phyloP scores from a whole-genome alignment of 2,797 vertebrate species.

The Chiroxiphia lanceolata region DNA sequence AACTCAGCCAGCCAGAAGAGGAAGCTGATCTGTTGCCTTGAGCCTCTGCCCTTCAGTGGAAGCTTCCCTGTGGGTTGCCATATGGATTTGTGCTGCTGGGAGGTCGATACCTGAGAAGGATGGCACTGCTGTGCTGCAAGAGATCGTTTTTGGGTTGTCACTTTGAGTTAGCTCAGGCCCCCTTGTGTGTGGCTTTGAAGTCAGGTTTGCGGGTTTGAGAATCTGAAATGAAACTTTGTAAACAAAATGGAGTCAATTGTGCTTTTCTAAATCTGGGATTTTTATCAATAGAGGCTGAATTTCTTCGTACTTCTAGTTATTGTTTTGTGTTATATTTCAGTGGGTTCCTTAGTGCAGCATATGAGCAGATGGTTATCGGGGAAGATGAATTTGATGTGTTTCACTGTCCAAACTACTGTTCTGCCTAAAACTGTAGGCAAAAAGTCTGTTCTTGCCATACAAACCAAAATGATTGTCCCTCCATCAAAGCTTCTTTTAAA shows the following conservation, averaged over 20 bases:
- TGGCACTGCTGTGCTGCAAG: constrained; percentile 16
- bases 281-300: neutral
- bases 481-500: neutral
- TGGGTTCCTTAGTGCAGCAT: neutral
- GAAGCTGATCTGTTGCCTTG: neutral
- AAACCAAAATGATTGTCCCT: neutral
- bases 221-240: neutral
- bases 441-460: neutral
- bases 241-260: neutral
- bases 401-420: neutral
- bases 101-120: constrained; percentile 18
- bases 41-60: neutral
- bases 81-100: neutral
- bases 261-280: neutral
- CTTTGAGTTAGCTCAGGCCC: neutral
- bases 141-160: neutral
- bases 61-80: constrained; percentile 26
- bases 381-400: neutral
- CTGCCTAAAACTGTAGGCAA: neutral
- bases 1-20: neutral
- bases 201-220: neutral
- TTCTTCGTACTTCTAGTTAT: neutral
- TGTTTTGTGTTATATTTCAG: neutral
- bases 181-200: constrained; percentile 1
- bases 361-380: neutral